These are phyloP conservation scores for Tromatobia lineatoria DNA, from an alignment of 2,888 invertebrate genomes.

Conservation along the genomic window DNA sequence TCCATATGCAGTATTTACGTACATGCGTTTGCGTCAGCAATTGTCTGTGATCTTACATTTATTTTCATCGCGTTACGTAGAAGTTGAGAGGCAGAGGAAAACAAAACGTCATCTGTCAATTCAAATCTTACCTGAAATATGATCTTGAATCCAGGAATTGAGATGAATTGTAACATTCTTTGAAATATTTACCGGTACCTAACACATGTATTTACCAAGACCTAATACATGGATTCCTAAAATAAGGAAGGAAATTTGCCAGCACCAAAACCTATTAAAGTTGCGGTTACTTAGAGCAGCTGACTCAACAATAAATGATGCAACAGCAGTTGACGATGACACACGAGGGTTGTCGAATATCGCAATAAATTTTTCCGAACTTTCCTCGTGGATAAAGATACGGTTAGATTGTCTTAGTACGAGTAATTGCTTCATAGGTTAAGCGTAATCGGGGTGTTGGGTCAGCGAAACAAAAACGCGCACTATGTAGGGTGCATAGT, in stretches of 20 bases:
- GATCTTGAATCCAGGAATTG: neutral
- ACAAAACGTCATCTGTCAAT: neutral
- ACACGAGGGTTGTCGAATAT: neutral
- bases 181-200: too few species aligned
- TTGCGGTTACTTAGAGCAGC: neutral
- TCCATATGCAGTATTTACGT: neutral
- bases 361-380: conserved; percentile 18
- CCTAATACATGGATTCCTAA: too few species aligned
- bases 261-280: too few species aligned
- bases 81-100: neutral
- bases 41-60: neutral
- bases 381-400: conserved; percentile 26
- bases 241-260: too few species aligned
- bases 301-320: conserved; percentile 21
- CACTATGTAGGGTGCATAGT: neutral
- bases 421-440: conserved; percentile 21
- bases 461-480: conserved; percentile 17
- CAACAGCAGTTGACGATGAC: conserved; percentile 31
- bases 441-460: conserved; percentile 19
- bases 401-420: neutral
- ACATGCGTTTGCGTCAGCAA: neutral
- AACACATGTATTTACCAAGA: neutral
- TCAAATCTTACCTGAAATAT: neutral
- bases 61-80: neutral
- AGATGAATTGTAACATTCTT: neutral